These are phyloP conservation scores for Diplosoma virens DNA, from an alignment of 23 tunicate species.

Conservation along the genomic window DNA sequence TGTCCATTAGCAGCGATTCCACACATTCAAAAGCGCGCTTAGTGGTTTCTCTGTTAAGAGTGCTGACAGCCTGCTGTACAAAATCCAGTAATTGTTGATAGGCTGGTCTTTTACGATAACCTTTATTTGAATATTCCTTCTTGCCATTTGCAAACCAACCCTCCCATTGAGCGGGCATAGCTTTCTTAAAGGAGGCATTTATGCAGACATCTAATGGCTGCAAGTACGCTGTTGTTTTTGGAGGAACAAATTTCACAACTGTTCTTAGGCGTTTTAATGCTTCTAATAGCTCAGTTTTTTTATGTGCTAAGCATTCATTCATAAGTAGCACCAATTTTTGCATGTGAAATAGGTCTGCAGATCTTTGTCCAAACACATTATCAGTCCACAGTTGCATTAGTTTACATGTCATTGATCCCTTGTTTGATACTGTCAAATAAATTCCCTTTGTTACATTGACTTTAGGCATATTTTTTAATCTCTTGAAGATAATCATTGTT, in stretches of 20 bases:
- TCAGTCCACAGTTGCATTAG: not conserved
- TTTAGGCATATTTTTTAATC: too few species aligned
- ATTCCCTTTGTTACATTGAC: too few species aligned
- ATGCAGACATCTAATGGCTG: not conserved
- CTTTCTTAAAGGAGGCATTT: not conserved
- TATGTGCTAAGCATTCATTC: not conserved
- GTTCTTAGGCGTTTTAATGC: not conserved
- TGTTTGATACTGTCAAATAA: too few species aligned
- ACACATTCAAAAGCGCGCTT: not conserved
- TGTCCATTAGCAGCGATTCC: not conserved
- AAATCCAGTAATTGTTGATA: not conserved
- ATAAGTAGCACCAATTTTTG: not conserved
- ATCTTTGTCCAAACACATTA: not conserved
- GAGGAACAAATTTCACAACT: not conserved
- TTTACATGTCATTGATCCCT: too few species aligned
- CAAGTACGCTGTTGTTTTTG: not conserved
- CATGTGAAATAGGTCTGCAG: not conserved
- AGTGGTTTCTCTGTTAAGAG: not conserved
- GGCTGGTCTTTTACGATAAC: not conserved
- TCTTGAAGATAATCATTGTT: too few species aligned
- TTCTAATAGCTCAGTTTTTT: not conserved
- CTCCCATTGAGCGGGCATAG: not conserved
- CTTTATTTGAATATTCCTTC: not conserved
- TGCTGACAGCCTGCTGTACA: not conserved
- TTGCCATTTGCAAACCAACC: not conserved